A percentile compares a stretch with the other conserved stretches of the same genome.
Evolutionary conservation across 2,888 invertebrate genomes (phyloP).

Genomic region (Coleophora flavipennella): DNA sequence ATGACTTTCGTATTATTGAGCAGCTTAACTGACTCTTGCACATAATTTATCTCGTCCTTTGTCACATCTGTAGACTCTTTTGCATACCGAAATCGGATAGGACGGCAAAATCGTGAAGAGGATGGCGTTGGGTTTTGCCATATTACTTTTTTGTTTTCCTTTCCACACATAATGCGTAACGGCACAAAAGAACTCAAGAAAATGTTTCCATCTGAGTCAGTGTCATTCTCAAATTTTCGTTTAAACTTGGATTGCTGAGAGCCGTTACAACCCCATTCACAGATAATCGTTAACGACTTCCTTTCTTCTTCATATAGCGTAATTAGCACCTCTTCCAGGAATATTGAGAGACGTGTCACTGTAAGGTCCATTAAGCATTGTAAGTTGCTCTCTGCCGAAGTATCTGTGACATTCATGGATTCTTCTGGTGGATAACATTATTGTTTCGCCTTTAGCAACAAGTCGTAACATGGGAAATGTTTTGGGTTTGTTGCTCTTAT

Average conservation of each 20-base stretch:
- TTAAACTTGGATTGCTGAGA: slow-evolving; percentile 15
- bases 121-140: slow-evolving; percentile 22
- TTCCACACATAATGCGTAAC: slow-evolving; percentile 13
- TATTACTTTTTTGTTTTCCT: slow-evolving; percentile 16
- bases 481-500: slow-evolving; percentile 7
- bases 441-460: slow-evolving; percentile 4
- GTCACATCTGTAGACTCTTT: slow-evolving; percentile 18
- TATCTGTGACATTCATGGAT: too few relatives aligned
- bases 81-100: slow-evolving; percentile 18
- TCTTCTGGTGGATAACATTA: too few relatives aligned
- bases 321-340: slow-evolving; percentile 4
- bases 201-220: slow-evolving; percentile 13
- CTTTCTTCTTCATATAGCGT: slow-evolving; percentile 4
- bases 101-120: slow-evolving; percentile 21
- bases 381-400: too few relatives aligned
- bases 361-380: not conserved
- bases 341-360: not conserved
- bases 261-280: slow-evolving; percentile 21
- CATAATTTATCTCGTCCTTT: slow-evolving; percentile 19
- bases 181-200: slow-evolving; percentile 22
- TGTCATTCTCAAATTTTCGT: slow-evolving; percentile 11
- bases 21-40: slow-evolving; percentile 5
- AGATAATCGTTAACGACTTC: slow-evolving; percentile 12
- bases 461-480: slow-evolving; percentile 10
- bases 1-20: not conserved